A percentile compares a stretch with the other conserved stretches of the same genome.
Evolutionary conservation across 2,888 invertebrate genomes (phyloP).

Genomic region (Eupithecia tripunctaria): DNA sequence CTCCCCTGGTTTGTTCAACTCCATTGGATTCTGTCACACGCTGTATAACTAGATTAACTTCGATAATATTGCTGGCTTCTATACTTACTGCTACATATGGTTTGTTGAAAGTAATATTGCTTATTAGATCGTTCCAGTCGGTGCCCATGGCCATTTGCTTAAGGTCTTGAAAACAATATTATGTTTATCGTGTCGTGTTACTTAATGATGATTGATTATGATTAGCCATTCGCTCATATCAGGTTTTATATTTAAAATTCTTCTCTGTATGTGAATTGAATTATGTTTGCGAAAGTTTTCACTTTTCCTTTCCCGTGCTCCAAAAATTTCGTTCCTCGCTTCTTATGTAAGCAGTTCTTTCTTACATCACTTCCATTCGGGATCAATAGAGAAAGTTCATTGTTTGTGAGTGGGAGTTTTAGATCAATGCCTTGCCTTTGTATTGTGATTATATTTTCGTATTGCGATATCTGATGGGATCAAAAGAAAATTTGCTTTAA

Average conservation of each 20-base stretch:
- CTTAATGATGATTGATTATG: no score
- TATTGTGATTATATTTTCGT: slow-evolving; percentile 24
- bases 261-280: background rate
- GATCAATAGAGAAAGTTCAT: slow-evolving; percentile 50
- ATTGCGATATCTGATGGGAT: slow-evolving; percentile 9
- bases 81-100: background rate
- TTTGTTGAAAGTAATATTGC: slow-evolving; percentile 4
- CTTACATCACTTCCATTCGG: slow-evolving; percentile 32
- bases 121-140: slow-evolving; percentile 24
- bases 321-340: slow-evolving; percentile 32
- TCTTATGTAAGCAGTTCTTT: slow-evolving; percentile 33
- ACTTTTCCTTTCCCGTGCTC: slow-evolving; percentile 18
- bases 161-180: slow-evolving; percentile 35
- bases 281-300: slow-evolving; percentile 26
- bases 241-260: background rate
- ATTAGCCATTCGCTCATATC: no score
- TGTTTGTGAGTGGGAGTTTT: slow-evolving; percentile 47
- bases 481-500: slow-evolving; percentile 11
- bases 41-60: background rate
- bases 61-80: background rate
- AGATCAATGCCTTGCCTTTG: slow-evolving; percentile 27
- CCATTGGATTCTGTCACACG: slow-evolving; percentile 15
- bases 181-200: slow-evolving; percentile 33
- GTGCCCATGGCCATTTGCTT: slow-evolving; percentile 20
- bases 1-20: slow-evolving; percentile 20